A percentile compares a stretch with the other conserved stretches of the same genome.
Conservation (phyloP, 53 echinoderm and acorn worm genomes). For the Crossaster papposus region DNA sequence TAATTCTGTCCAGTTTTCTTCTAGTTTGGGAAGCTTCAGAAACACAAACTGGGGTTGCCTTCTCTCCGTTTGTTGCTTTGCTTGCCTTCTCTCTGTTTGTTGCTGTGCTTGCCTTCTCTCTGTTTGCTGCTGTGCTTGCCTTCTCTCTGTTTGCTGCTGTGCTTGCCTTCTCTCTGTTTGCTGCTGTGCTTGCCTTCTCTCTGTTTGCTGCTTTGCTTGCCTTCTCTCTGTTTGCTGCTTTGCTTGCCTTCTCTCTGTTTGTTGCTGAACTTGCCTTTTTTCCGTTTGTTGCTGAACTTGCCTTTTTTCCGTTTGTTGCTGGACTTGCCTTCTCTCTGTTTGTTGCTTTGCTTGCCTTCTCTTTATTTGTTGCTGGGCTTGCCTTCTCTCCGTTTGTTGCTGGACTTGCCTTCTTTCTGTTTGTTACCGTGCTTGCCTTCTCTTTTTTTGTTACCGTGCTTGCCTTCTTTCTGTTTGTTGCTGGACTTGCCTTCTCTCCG, state of each 20-base stretch:
- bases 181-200: not conserved
- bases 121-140: not conserved
- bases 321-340: slow-evolving; percentile 4
- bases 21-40: not conserved
- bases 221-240: not conserved
- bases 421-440: not conserved
- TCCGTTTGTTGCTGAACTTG: not conserved
- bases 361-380: not conserved
- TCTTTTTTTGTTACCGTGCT: not conserved
- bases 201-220: not conserved
- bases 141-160: not conserved
- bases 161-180: not conserved
- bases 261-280: not conserved
- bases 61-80: not conserved
- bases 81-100: not conserved
- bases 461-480: slow-evolving; percentile 1
- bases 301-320: not conserved
- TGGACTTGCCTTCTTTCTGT: not conserved
- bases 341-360: not conserved
- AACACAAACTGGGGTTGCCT: not conserved
- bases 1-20: not conserved
- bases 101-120: not conserved
- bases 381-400: too few species aligned
- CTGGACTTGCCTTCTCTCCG: not conserved
- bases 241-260: not conserved